A percentile compares a stretch with the other conserved stretches of the same genome.
Evolutionary conservation across 2,888 invertebrate genomes (phyloP).

Genomic region (Pachydiplax longipennis): DNA sequence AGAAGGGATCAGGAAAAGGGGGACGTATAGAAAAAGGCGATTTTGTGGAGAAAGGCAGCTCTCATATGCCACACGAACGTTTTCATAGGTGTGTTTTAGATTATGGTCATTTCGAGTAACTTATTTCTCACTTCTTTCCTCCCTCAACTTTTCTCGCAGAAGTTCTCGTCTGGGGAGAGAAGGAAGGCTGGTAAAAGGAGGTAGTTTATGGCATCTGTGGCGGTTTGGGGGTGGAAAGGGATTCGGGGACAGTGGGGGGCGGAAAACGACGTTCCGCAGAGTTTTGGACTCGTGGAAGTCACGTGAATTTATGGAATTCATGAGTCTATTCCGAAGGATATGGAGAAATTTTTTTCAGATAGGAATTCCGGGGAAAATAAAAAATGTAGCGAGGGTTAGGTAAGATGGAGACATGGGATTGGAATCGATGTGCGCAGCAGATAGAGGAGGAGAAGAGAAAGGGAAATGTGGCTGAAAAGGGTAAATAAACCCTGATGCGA

Average conservation of each 20-base stretch:
- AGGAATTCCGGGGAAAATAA: background rate
- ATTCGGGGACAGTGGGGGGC: background rate
- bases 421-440: background rate
- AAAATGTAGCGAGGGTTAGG: background rate
- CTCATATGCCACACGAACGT: background rate
- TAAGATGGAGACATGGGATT: background rate
- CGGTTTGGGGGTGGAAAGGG: background rate
- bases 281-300: background rate
- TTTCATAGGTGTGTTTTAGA: slow-evolving; percentile 13
- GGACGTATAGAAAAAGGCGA: background rate
- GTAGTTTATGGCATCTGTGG: background rate
- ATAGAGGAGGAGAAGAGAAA: background rate
- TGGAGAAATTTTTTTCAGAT: background rate
- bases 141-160: slow-evolving; percentile 10
- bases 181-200: background rate
- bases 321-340: background rate
- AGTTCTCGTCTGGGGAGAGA: background rate
- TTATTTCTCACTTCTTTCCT: slow-evolving; percentile 19
- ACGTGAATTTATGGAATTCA: background rate
- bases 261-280: background rate
- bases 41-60: background rate
- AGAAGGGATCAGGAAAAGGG: background rate
- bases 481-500: too few relatives aligned
- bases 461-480: background rate
- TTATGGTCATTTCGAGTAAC: slow-evolving; percentile 10